phyloP scores from a whole-genome alignment of 37 sponge, comb jelly and placozoan genomes.

The Trichoplax adhaerens region DNA sequence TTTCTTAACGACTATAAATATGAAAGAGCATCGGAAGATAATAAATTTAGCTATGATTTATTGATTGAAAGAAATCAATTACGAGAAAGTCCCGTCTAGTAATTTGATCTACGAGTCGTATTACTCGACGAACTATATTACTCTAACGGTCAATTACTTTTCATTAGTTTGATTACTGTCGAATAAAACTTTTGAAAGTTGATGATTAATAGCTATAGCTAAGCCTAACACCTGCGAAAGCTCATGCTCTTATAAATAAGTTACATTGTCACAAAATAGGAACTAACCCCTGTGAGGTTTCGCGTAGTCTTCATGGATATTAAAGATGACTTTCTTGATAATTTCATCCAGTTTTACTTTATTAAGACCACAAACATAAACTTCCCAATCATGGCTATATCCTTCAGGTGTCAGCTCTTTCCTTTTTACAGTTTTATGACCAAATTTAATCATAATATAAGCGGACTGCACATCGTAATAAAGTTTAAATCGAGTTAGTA shows the following conservation, averaged over 20 bases:
- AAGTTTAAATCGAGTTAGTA: no score
- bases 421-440: constrained; percentile 80
- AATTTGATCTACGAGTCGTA: background rate
- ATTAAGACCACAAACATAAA: constrained; percentile 76
- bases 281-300: constrained; percentile 78
- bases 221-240: background rate
- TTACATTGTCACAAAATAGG: background rate
- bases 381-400: constrained; percentile 94
- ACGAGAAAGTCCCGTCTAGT: background rate
- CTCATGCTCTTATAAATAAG: background rate
- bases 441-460: constrained; percentile 76
- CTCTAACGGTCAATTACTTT: background rate
- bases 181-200: background rate
- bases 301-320: constrained; percentile 77
- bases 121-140: background rate
- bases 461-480: constrained; percentile 5
- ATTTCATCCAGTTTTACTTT: constrained; percentile 67
- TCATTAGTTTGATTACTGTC: background rate
- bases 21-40: background rate
- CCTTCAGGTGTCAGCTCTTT: constrained; percentile 75
- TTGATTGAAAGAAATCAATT: background rate
- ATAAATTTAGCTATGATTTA: background rate
- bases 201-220: background rate
- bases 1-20: constrained; percentile 56
- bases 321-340: constrained; percentile 90